Evolutionary conservation across 1,140 invertebrate species (phyloP).

Genomic region (Lordiphosa collinella): DNA sequence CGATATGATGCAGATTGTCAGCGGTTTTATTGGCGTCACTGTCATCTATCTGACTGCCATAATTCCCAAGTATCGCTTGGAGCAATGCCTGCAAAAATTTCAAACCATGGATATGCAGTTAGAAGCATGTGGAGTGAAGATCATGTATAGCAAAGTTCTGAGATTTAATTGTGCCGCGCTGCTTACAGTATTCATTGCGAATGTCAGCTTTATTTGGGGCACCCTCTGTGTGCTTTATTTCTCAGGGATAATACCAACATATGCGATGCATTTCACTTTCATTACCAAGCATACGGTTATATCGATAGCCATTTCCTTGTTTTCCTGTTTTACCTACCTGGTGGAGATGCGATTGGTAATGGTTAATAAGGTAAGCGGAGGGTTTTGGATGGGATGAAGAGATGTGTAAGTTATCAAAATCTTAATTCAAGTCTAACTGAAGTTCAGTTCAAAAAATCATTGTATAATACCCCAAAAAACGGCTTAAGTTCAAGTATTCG

Average conservation of each 20-base stretch:
- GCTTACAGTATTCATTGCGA: conserved; percentile 46
- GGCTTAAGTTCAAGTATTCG: too few species aligned
- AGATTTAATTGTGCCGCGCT: conserved; percentile 58
- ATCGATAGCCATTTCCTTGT: conserved; percentile 52
- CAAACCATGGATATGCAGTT: conserved; percentile 61
- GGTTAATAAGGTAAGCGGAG: conserved; percentile 66
- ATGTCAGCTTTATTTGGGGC: conserved; percentile 44
- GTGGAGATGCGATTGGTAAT: conserved; percentile 67
- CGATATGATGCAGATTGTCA: conserved; percentile 71
- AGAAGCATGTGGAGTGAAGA: conserved; percentile 63
- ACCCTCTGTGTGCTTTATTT: conserved; percentile 57
- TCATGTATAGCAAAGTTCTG: conserved; percentile 72
- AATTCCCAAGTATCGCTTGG: conserved; percentile 60
- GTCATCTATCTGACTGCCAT: conserved; percentile 70
- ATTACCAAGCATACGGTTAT: conserved; percentile 71
- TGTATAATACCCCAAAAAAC: too few species aligned
- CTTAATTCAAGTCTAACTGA: too few species aligned
- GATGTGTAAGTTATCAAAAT: too few species aligned
- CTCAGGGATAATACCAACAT: conserved; percentile 35
- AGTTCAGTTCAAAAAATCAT: too few species aligned
- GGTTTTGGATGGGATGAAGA: not conserved
- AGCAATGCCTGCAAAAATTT: conserved; percentile 57
- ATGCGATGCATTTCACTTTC: conserved; percentile 62
- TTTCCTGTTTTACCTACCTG: conserved; percentile 63
- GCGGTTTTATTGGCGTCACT: conserved; percentile 71